Percentiles rank a stretch among this genome's conserved stretches.
Conservation (phyloP, 2,113 vertebrate species). For the Syrrhaptes paradoxus region DNA sequence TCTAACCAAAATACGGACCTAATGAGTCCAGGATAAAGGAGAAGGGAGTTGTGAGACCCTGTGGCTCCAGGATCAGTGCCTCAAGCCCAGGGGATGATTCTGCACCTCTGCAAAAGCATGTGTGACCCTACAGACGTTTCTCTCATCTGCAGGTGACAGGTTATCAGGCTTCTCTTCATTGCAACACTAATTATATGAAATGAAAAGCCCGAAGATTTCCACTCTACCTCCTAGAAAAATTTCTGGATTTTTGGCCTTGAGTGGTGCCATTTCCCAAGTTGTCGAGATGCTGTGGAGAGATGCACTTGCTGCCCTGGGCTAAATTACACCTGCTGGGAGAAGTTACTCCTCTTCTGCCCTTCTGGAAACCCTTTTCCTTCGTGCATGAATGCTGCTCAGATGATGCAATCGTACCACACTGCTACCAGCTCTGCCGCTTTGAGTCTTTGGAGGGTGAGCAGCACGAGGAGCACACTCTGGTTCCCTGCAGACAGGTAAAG, state of each 20-base stretch:
- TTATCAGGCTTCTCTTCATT: background rate
- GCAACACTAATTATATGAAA: background rate
- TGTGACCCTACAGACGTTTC: background rate
- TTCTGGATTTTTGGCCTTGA: background rate
- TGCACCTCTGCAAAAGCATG: background rate
- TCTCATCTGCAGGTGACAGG: background rate
- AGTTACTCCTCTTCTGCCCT: background rate
- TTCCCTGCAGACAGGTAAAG: background rate
- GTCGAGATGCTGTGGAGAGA: rapidly evolving
- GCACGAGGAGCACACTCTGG: rapidly evolving
- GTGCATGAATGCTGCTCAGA: background rate
- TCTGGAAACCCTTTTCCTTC: background rate
- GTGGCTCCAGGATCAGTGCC: background rate
- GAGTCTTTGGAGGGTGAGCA: rapidly evolving
- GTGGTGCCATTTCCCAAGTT: background rate
- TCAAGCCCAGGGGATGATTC: background rate
- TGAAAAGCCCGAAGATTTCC: background rate
- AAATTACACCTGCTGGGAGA: background rate
- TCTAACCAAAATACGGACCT: background rate
- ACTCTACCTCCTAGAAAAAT: background rate
- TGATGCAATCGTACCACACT: rapidly evolving
- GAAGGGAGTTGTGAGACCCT: background rate
- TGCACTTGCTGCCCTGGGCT: background rate
- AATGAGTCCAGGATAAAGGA: background rate
- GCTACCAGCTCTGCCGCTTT: background rate